These are phyloP conservation scores for Aphaenogaster ashmeadi DNA, from an alignment of 1,140 invertebrate species.

Conservation along the genomic window DNA sequence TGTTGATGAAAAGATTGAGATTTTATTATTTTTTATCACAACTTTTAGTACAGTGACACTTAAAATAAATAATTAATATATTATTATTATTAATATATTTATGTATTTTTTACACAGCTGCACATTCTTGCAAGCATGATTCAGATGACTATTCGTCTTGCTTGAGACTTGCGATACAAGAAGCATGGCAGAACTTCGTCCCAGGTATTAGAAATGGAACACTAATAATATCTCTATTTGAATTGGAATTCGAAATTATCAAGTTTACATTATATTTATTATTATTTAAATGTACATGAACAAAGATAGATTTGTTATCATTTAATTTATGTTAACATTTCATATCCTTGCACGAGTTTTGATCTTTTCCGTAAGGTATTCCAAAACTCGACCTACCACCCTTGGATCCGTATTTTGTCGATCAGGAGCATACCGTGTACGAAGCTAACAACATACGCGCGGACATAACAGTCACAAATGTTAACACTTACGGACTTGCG, in stretches of 20 bases:
- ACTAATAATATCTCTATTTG: constrained; percentile 4
- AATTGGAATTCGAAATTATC: background rate
- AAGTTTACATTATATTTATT: constrained; percentile 22
- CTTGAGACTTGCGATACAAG: constrained; percentile 84
- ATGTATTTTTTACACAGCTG: constrained; percentile 61
- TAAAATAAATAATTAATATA: background rate
- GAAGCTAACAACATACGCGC: constrained; percentile 86
- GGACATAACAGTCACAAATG: constrained; percentile 85
- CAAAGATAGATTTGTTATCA: background rate
- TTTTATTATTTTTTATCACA: background rate
- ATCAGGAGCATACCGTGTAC: constrained; percentile 85
- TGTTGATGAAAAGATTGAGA: background rate
- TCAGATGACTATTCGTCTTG: constrained; percentile 83
- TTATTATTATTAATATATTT: constrained; percentile 37
- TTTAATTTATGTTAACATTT: background rate
- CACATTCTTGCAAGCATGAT: constrained; percentile 82
- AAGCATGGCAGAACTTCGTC: constrained; percentile 83
- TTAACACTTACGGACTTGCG: constrained; percentile 86
- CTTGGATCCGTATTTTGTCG: constrained; percentile 87
- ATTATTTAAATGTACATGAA: background rate
- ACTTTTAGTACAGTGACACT: background rate
- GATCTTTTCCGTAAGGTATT: constrained; percentile 80
- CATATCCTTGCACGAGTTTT: background rate
- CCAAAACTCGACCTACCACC: constrained; percentile 85
- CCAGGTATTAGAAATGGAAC: constrained; percentile 76